Conservation (phyloP, 2,888 invertebrate genomes). For the Andrena praecox region DNA sequence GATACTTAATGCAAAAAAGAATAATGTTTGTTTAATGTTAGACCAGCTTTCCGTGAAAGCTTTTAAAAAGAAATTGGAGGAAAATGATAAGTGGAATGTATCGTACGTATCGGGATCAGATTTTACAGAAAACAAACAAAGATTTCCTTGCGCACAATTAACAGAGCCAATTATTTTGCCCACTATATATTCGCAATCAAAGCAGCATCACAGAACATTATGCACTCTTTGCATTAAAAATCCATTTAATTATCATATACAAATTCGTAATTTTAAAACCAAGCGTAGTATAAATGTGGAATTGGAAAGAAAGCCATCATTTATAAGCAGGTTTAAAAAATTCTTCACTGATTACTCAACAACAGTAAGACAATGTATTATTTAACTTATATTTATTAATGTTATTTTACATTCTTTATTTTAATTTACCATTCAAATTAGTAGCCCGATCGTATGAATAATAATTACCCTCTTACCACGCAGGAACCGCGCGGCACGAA, state of each 20-base stretch:
- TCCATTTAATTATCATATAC: slow-evolving; percentile 83
- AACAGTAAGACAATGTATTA: slow-evolving; percentile 53
- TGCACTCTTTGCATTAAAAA: slow-evolving; percentile 64
- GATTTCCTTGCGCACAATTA: slow-evolving; percentile 64
- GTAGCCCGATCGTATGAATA: not conserved
- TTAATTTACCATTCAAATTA: not conserved
- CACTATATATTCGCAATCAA: slow-evolving; percentile 59
- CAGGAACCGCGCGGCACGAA: slow-evolving; percentile 11
- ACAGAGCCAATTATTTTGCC: slow-evolving; percentile 69
- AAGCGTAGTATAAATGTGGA: slow-evolving; percentile 91
- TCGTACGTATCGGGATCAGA: slow-evolving; percentile 80
- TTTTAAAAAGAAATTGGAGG: slow-evolving; percentile 64
- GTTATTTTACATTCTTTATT: not conserved
- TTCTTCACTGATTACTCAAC: slow-evolving; percentile 70
- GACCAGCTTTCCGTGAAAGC: slow-evolving; percentile 68
- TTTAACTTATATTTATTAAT: not conserved
- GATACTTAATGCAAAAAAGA: slow-evolving; percentile 68
- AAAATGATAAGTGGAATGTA: slow-evolving; percentile 78
- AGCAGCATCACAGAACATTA: slow-evolving; percentile 69
- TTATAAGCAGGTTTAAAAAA: slow-evolving; percentile 73
- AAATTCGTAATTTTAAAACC: slow-evolving; percentile 92
- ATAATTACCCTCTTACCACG: slow-evolving; percentile 6
- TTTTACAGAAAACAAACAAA: slow-evolving; percentile 81
- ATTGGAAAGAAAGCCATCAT: slow-evolving; percentile 89
- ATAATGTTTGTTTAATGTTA: slow-evolving; percentile 70